Evolutionary conservation across 2,888 invertebrate genomes (phyloP).

Genomic region (Drosophila differens): DNA sequence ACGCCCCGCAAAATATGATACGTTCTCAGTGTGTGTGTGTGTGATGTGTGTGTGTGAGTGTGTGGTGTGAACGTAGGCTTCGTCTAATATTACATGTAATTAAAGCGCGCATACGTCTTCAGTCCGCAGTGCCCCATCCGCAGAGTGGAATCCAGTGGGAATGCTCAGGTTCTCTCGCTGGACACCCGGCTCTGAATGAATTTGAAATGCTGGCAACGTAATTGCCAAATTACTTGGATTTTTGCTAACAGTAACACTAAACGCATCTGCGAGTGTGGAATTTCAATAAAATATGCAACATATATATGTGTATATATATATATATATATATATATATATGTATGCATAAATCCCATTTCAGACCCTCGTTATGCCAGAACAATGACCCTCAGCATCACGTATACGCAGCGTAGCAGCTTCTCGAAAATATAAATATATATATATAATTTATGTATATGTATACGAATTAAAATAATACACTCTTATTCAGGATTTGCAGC

Average conservation of each 20-base stretch:
- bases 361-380: conserved; percentile 8
- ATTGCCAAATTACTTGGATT: conserved; percentile 74
- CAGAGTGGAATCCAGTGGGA: conserved; percentile 33
- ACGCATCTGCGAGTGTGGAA: conserved; percentile 70
- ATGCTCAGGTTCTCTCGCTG: conserved; percentile 41
- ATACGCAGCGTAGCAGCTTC: conserved; percentile 37
- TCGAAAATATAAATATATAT: neutral
- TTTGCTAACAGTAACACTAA: conserved; percentile 68
- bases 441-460: conserved; percentile 21
- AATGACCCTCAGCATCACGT: conserved; percentile 44
- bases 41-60: neutral
- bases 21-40: conserved; percentile 1
- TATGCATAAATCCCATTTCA: neutral
- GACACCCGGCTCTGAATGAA: conserved; percentile 34
- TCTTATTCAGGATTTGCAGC: neutral
- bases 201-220: conserved; percentile 77
- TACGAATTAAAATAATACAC: conserved; percentile 8
- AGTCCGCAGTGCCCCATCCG: conserved; percentile 12
- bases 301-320: conserved; percentile 33
- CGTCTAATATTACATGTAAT: conserved; percentile 75
- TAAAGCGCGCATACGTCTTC: conserved; percentile 50
- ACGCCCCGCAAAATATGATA: conserved; percentile 71
- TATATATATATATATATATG: conserved; percentile 21
- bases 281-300: conserved; percentile 81
- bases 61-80: conserved; percentile 21